Base-by-base conservation (phyloP, 2,888 invertebrate species). In the Colostygia pectinataria region DNA sequence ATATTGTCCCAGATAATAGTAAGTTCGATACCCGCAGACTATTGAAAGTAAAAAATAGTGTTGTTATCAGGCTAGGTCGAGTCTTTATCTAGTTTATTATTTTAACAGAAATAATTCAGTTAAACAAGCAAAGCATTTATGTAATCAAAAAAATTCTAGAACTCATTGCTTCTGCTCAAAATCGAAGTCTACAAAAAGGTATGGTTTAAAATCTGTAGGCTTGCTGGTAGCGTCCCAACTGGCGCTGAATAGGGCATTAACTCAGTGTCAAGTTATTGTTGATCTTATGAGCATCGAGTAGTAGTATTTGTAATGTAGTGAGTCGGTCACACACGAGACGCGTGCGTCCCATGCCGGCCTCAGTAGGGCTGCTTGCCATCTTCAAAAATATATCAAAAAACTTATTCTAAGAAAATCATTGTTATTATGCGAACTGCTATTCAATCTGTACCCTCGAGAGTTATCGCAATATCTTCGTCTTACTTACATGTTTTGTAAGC, bases 301-400 rank as follows among this genome's bases (percentile, higher is more conserved):
- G 37, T 46, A 39, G 44, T 44, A 50, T 39, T 50, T 34, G 43
- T 40, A 49, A 33, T 38, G 29, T 31, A 28, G 40, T 37, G 46
- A 45, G 62, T 58, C 66, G 71, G 71, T 79, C 83, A 83, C 79
- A 74, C 76, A 71, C 65, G 58, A 61, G 64, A 63, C 77, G 80
- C 83, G 82, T 84, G 83, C 72, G 59, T 63, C 40, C 28, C 47
- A n/a, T 12, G 43, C 15, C 24, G 24, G n/a, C 38, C 33, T 31
- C 20, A 13, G 9, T 41, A 52, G 37, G 46, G 51, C 24, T 51
- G 44, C 27, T n/a, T 8, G 18, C 4, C n/a, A 15, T 15, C 6
- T 18, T n/a, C 15, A 3, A 2, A 24, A 23, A 14, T 13, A 20
- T 23, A 14, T 12, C 4, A 8, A 25, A 32, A 14, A 14, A 31